Evolutionary conservation across 2,888 invertebrate species (phyloP), one percentile per base, ranked within the genome.

Genomic region (Acrocyrtus sp.): DNA sequence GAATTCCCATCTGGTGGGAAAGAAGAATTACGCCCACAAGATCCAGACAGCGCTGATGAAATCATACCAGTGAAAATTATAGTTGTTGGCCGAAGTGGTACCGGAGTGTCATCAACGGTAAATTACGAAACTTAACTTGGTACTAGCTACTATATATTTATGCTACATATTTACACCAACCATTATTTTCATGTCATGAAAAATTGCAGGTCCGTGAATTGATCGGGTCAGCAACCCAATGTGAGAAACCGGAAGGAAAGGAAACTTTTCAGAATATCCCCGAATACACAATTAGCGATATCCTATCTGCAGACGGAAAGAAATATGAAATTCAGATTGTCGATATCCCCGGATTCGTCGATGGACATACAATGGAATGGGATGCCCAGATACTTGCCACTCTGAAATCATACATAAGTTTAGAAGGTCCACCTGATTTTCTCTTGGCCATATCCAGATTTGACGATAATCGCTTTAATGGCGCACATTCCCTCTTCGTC

Each of bases 61-160:
- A n/a, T n/a, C n/a, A n/a, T n/a, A n/a, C n/a, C n/a, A n/a, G n/a
- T n/a, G n/a, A n/a, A n/a, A n/a, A n/a, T 68, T 34, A 43, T 43
- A 22, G 60, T 68, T 24, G 24, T 60, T 12, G 68, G 68, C 21
- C 41, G 68, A 15, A 68, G 60, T 47, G 68, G 68, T 0, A 45
- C 68, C 34, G 68, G 47, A 1, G 27, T 68, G 17, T 53, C 60
- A n/a, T 68, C 68, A 22, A 68, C 68, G 0, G 68, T 68, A 60
- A 51, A 19, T n/a, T n/a, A n/a, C n/a, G n/a, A n/a, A n/a, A n/a
- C n/a, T n/a, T n/a, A n/a, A n/a, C n/a, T n/a, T n/a, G n/a, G n/a
- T n/a, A n/a, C n/a, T n/a, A 41, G 22, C 26, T 2, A 24, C 12
- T 51, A 6, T 21, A 39, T 34, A 22, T 19, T 8, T 6, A 29